Percentiles rank a stretch among this genome's conserved stretches.
Evolutionary conservation across 2,113 vertebrate species (phyloP).

Genomic region (Zosterops borbonicus): DNA sequence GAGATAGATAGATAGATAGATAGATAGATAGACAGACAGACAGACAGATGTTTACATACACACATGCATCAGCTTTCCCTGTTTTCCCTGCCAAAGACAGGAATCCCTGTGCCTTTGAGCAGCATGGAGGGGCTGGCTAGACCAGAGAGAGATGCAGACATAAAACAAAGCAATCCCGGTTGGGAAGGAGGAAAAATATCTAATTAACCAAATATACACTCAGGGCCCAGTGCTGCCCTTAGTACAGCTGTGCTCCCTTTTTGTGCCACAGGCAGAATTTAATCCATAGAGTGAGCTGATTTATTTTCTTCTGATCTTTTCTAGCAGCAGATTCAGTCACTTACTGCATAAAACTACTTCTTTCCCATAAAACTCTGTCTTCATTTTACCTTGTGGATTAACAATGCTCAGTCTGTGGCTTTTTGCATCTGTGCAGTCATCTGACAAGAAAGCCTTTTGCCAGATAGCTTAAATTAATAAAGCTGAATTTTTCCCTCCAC

Average conservation of each 20-base stretch:
- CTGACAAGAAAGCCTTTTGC: neutral
- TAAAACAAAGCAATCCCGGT: neutral
- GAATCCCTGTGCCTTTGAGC: neutral
- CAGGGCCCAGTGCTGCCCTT: neutral
- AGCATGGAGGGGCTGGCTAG: neutral
- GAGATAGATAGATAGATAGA: too few relatives aligned
- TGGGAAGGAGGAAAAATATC: neutral
- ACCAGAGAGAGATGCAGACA: neutral
- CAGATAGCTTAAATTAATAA: neutral
- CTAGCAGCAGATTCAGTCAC: neutral
- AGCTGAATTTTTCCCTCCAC: neutral
- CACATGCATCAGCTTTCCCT: neutral
- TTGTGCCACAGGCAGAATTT: neutral
- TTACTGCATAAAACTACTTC: neutral
- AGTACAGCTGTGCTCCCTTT: neutral
- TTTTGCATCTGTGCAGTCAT: neutral
- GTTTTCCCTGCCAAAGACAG: neutral
- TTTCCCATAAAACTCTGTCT: neutral
- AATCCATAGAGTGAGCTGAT: neutral
- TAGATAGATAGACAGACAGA: too few relatives aligned
- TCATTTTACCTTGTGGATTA: neutral
- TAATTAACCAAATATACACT: neutral
- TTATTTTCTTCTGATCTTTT: neutral
- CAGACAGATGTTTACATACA: neutral
- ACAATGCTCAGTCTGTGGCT: neutral